phyloP scores from a whole-genome alignment of 1,140 invertebrate species.

The Aricia agestis region DNA sequence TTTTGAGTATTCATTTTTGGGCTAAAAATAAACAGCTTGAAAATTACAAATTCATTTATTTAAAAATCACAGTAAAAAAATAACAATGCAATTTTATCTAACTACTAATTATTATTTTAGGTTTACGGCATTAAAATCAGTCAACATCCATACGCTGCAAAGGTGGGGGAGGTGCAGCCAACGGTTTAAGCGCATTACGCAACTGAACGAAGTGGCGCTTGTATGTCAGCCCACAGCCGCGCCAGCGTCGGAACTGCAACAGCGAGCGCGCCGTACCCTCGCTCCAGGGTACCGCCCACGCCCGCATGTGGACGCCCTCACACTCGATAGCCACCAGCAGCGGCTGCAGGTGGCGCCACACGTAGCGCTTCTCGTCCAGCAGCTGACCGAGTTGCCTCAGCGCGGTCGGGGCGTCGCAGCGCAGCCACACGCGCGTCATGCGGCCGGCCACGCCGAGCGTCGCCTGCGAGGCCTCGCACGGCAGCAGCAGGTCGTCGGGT shows the following conservation, averaged over 20 bases:
- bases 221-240: constrained; percentile 96
- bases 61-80: background rate
- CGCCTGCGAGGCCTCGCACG: constrained; percentile 33
- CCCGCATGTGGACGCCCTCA: constrained; percentile 39
- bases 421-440: constrained; percentile 81
- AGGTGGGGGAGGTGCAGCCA: constrained; percentile 21
- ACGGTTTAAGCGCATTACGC: constrained; percentile 32
- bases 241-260: constrained; percentile 93
- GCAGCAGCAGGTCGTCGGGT: constrained; percentile 87
- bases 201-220: constrained; percentile 92
- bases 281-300: constrained; percentile 35
- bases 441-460: constrained; percentile 56
- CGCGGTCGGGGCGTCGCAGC: constrained; percentile 37
- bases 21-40: background rate
- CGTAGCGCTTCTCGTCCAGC: constrained; percentile 26
- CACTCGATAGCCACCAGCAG: constrained; percentile 35
- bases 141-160: constrained; percentile 19
- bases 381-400: constrained; percentile 34
- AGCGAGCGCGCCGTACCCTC: constrained; percentile 63
- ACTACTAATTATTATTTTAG: background rate
- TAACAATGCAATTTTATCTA: background rate
- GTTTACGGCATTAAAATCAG: background rate
- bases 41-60: background rate
- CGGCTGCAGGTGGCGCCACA: constrained; percentile 31
- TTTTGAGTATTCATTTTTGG: background rate